phyloP scores from a whole-genome alignment of 2,888 invertebrate species.

The Phalangium opilio region DNA sequence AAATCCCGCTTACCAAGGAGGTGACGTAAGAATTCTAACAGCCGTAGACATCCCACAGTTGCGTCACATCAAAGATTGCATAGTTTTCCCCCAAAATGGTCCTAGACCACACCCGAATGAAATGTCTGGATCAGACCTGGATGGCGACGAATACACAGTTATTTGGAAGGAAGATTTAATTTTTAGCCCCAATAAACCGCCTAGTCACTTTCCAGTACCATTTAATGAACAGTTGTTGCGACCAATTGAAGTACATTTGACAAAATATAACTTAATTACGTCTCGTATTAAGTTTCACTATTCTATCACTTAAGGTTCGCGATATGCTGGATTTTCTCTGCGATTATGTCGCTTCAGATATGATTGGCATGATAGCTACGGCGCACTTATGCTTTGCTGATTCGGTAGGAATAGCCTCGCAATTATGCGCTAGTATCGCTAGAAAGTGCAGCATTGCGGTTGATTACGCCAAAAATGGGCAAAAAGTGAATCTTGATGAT shows the following conservation, averaged over 20 bases:
- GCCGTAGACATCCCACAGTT: slow-evolving; percentile 24
- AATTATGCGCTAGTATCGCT: slow-evolving; percentile 11
- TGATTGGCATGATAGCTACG: slow-evolving; percentile 18
- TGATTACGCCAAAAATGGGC: slow-evolving; percentile 20
- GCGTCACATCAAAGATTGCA: slow-evolving; percentile 28
- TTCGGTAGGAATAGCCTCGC: slow-evolving; percentile 6
- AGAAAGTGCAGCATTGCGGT: slow-evolving; percentile 15
- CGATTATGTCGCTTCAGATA: slow-evolving; percentile 17
- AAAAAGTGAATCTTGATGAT: slow-evolving; percentile 4
- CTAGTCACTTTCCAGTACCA: too few relatives aligned
- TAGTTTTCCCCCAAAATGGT: slow-evolving; percentile 32
- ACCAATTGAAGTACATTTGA: too few relatives aligned
- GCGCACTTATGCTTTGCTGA: slow-evolving; percentile 20
- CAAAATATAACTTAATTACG: too few relatives aligned
- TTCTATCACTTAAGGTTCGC: slow-evolving; percentile 4
- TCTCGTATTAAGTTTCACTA: too few relatives aligned
- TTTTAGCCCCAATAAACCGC: slow-evolving; percentile 11
- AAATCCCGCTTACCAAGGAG: slow-evolving; percentile 32
- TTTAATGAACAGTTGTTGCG: too few relatives aligned
- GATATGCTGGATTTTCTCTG: slow-evolving; percentile 18
- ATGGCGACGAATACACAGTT: slow-evolving; percentile 32
- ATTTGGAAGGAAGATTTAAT: slow-evolving; percentile 28
- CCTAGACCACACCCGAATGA: slow-evolving; percentile 31
- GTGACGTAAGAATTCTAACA: slow-evolving; percentile 29
- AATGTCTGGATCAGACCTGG: slow-evolving; percentile 32